Percentiles rank a stretch among this genome's conserved stretches.
Evolutionary conservation across 2,113 vertebrate genomes (phyloP).

Genomic region (Clarias macrocephalus): DNA sequence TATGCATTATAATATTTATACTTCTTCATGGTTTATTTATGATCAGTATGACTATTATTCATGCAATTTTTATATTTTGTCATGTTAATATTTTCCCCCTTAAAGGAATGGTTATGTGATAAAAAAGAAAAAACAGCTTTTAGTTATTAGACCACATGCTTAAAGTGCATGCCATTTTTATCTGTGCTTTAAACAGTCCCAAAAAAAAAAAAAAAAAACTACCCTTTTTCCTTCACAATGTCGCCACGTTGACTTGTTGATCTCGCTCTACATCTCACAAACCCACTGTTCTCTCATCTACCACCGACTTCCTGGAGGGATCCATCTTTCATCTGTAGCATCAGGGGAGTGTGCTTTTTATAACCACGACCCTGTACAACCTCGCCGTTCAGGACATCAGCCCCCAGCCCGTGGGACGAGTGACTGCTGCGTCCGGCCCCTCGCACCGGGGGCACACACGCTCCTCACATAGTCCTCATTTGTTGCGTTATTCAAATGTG

Average conservation of each 20-base stretch:
- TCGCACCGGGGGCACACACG: neutral
- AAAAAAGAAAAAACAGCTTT: too few relatives aligned
- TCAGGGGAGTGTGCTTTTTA: conserved; percentile 61
- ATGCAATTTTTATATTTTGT: neutral
- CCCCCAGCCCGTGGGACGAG: conserved; percentile 20
- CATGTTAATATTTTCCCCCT: neutral
- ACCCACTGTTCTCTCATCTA: neutral
- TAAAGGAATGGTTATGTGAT: neutral
- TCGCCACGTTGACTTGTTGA: neutral
- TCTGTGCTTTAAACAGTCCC: neutral
- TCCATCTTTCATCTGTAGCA: conserved; percentile 62
- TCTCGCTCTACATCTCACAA: neutral
- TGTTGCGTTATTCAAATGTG: conserved; percentile 46
- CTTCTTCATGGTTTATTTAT: too few relatives aligned
- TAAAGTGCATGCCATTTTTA: neutral
- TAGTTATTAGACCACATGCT: neutral
- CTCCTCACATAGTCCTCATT: conserved; percentile 27
- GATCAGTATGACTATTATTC: too few relatives aligned
- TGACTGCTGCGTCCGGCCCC: conserved; percentile 2
- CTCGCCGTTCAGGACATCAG: conserved; percentile 22
- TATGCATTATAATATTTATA: too few relatives aligned
- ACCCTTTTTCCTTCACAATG: neutral
- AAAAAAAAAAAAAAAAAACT: neutral
- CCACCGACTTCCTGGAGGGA: conserved; percentile 34
- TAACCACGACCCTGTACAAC: conserved; percentile 18